Percentiles rank a stretch among this genome's conserved stretches.
These are phyloP conservation scores for Atopsyche davidsoni DNA, from an alignment of 1,140 invertebrate species.

Conservation along the genomic window DNA sequence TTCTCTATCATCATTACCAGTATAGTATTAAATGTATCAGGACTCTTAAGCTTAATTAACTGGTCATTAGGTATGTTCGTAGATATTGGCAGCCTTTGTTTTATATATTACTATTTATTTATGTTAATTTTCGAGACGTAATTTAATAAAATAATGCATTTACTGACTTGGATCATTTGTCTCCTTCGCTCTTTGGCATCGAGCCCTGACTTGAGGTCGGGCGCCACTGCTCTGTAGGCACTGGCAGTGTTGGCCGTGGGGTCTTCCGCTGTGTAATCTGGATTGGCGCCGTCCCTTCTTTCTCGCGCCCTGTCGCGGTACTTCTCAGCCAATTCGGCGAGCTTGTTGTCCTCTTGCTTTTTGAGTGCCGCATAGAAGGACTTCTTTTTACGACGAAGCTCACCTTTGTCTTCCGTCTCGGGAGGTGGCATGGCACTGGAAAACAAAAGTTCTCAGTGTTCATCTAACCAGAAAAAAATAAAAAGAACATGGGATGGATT, in stretches of 20 bases:
- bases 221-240: slow-evolving; percentile 89
- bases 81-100: no score
- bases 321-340: slow-evolving; percentile 92
- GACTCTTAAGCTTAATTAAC: no score
- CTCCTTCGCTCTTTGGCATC: slow-evolving; percentile 93
- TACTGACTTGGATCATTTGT: slow-evolving; percentile 79
- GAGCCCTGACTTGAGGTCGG: slow-evolving; percentile 86
- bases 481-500: not conserved
- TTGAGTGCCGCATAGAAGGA: slow-evolving; percentile 92
- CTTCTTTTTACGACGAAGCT: slow-evolving; percentile 74
- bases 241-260: slow-evolving; percentile 81
- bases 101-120: no score
- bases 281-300: slow-evolving; percentile 79
- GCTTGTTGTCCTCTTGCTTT: slow-evolving; percentile 92
- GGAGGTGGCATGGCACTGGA: slow-evolving; percentile 40
- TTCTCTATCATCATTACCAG: no score
- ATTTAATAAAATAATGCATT: not conserved
- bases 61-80: no score
- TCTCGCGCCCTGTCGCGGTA: slow-evolving; percentile 92
- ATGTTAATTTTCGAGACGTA: no score
- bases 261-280: slow-evolving; percentile 76
- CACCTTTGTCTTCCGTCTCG: slow-evolving; percentile 57
- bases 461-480: not conserved
- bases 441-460: not conserved
- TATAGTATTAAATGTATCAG: no score